Conservation (phyloP, 1,140 invertebrate species). For the Ceratosolen solmsi region DNA sequence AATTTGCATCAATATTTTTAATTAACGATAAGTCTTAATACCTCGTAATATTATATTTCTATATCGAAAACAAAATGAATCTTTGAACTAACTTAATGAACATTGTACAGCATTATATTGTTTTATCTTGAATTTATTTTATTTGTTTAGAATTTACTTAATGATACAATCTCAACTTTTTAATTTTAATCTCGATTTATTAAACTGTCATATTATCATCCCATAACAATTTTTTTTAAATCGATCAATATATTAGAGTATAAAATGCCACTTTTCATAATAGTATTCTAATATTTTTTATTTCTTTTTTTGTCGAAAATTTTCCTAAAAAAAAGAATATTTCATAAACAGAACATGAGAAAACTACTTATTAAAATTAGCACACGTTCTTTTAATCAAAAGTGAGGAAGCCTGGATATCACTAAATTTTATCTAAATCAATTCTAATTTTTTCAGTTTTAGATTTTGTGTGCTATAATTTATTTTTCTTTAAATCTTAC, state of each 20-base stretch:
- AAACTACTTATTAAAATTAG: not conserved
- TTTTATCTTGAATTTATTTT: not conserved
- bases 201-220: not conserved
- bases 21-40: not conserved
- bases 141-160: constrained; percentile 23
- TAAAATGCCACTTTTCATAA: constrained; percentile 15
- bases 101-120: constrained; percentile 22
- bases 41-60: constrained; percentile 22
- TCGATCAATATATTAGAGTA: constrained; percentile 12
- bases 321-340: not conserved
- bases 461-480: not conserved
- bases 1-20: constrained; percentile 4
- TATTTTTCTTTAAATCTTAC: not conserved
- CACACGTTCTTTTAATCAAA: not conserved
- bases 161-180: constrained; percentile 14
- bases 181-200: too few relatives aligned
- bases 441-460: not conserved
- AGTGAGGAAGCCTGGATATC: too few relatives aligned
- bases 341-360: not conserved
- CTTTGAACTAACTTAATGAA: constrained; percentile 3
- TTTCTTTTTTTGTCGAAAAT: not conserved
- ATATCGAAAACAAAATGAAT: not conserved
- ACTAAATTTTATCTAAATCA: too few relatives aligned
- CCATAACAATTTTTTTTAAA: constrained; percentile 29
- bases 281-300: not conserved